Percentiles rank a stretch among this genome's conserved stretches.
Conservation (phyloP, 1,140 invertebrate genomes). For the Caenorhabditis latens region DNA sequence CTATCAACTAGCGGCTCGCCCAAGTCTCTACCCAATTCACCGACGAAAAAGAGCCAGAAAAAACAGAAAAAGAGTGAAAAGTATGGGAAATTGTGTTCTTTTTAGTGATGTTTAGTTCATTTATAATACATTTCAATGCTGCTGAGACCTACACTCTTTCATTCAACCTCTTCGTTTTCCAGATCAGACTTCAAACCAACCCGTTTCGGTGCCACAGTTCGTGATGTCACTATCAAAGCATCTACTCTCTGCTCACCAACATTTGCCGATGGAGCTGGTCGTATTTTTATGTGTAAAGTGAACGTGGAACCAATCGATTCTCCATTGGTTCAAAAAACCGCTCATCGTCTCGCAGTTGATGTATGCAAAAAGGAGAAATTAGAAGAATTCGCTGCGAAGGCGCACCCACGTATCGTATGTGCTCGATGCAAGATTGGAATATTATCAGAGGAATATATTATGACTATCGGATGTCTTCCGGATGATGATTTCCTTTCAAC, state of each 20-base stretch:
- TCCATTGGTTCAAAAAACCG: slow-evolving; percentile 2
- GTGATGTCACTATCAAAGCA: slow-evolving; percentile 7
- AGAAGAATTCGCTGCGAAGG: background rate
- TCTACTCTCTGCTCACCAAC: slow-evolving; percentile 28
- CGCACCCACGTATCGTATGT: background rate
- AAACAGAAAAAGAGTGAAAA: slow-evolving; percentile 23
- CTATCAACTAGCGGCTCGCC: background rate
- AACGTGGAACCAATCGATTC: background rate
- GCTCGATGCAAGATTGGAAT: background rate
- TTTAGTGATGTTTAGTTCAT: too few species aligned
- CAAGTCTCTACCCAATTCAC: background rate
- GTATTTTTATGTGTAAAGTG: slow-evolving; percentile 36
- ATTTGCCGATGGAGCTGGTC: background rate
- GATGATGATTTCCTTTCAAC: slow-evolving; percentile 67
- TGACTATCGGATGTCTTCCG: slow-evolving; percentile 67
- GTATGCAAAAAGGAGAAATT: slow-evolving; percentile 6
- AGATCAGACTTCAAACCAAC: slow-evolving; percentile 51
- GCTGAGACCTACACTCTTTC: too few species aligned
- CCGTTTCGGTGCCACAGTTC: slow-evolving; percentile 29
- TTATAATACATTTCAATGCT: background rate
- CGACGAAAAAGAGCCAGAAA: background rate
- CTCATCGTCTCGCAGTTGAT: background rate
- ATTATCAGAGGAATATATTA: slow-evolving; percentile 31
- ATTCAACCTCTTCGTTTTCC: slow-evolving; percentile 6
- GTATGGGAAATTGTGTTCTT: background rate